Percentiles rank a stretch among this genome's conserved stretches.
These are phyloP conservation scores for Epinephelus awoara DNA, from an alignment of 2,797 vertebrate species.

Conservation along the genomic window DNA sequence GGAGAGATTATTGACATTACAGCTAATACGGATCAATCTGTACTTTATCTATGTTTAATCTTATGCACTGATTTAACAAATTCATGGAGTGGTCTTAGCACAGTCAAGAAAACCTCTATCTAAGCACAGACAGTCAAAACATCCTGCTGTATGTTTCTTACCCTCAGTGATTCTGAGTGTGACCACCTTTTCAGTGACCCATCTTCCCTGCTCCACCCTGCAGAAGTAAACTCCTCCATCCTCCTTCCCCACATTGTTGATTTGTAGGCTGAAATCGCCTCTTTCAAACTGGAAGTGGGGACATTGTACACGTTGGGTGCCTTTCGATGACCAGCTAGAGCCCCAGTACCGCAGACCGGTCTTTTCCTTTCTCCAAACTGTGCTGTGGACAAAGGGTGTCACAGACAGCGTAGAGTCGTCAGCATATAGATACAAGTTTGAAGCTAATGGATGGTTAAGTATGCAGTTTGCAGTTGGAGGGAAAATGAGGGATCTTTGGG, in stretches of 20 bases:
- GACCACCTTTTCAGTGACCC: background rate
- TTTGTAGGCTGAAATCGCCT: slow-evolving; percentile 78
- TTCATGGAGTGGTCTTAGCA: background rate
- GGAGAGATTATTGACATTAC: background rate
- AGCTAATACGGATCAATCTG: background rate
- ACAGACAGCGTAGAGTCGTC: slow-evolving; percentile 34
- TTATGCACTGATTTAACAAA: background rate
- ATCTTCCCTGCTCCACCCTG: background rate
- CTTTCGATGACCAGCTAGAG: slow-evolving; percentile 28
- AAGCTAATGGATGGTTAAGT: background rate
- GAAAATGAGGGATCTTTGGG: background rate
- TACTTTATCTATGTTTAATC: background rate
- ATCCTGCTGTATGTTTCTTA: slow-evolving; percentile 45
- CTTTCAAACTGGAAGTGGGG: slow-evolving; percentile 58
- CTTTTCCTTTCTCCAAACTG: slow-evolving; percentile 80
- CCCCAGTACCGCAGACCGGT: slow-evolving; percentile 80
- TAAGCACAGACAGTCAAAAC: background rate
- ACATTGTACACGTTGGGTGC: slow-evolving; percentile 34
- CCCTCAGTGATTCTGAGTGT: slow-evolving; percentile 81
- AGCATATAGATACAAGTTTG: background rate
- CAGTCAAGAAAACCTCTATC: background rate
- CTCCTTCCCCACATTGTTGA: slow-evolving; percentile 57
- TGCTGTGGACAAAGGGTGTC: slow-evolving; percentile 55
- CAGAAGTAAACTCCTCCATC: slow-evolving; percentile 83
- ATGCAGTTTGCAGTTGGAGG: background rate